phyloP scores from a whole-genome alignment of 1,140 invertebrate genomes.

The Ruditapes philippinarum region DNA sequence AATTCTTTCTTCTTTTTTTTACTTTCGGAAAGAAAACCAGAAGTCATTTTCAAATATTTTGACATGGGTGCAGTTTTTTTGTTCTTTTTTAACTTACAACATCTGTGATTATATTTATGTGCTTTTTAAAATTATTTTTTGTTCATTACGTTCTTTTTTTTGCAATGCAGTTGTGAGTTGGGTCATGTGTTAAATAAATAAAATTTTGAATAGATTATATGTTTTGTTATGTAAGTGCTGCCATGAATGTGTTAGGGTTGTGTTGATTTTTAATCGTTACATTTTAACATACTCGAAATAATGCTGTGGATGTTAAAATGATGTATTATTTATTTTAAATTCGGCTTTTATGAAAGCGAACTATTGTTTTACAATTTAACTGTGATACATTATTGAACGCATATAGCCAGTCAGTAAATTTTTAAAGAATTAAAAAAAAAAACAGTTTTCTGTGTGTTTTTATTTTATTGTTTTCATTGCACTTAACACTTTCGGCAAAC shows the following conservation, averaged over 20 bases:
- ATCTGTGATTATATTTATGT: constrained; percentile 1
- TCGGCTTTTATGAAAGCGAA: neutral
- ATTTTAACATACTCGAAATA: neutral
- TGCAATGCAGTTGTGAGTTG: neutral
- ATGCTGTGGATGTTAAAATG: neutral
- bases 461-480: too few relatives aligned
- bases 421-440: too few relatives aligned
- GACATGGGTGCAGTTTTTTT: constrained; percentile 11
- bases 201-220: neutral
- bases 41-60: neutral
- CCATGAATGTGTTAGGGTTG: neutral
- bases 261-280: neutral
- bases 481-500: too few relatives aligned
- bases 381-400: neutral
- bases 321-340: neutral
- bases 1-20: too few relatives aligned
- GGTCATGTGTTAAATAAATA: neutral
- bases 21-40: neutral
- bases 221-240: constrained; percentile 1
- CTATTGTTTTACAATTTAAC: constrained; percentile 3
- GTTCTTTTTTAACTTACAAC: too few relatives aligned
- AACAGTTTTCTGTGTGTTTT: too few relatives aligned
- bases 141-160: neutral
- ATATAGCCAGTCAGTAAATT: neutral
- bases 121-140: neutral